A percentile compares a stretch with the other conserved stretches of the same genome.
These are phyloP conservation scores for Tetranychus cinnabarinus DNA, from an alignment of 1,140 invertebrate species.

Conservation along the genomic window DNA sequence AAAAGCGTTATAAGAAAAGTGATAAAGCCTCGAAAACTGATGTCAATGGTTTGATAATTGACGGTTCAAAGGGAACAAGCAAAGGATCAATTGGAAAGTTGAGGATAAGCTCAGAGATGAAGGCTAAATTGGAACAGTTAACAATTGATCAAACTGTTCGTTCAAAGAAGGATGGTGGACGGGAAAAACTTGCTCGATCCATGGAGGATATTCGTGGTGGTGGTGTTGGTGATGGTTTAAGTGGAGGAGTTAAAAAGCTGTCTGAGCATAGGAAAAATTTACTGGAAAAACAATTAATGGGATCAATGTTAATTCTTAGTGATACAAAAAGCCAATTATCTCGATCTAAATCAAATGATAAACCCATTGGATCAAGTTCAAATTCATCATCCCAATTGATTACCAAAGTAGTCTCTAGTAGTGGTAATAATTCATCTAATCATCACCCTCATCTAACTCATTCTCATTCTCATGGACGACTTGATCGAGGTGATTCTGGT, in stretches of 20 bases:
- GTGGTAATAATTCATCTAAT: no score
- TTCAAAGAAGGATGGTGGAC: constrained; percentile 16
- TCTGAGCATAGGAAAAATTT: constrained; percentile 59
- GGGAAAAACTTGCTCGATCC: constrained; percentile 17
- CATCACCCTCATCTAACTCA: neutral
- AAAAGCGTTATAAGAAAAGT: neutral
- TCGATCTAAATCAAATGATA: neutral
- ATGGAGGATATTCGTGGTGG: constrained; percentile 28
- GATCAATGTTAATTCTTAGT: constrained; percentile 8
- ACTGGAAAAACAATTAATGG: constrained; percentile 55
- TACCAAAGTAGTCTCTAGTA: neutral
- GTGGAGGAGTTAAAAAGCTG: constrained; percentile 29
- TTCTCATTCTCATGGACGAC: neutral
- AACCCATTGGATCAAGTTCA: neutral
- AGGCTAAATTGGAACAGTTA: constrained; percentile 62
- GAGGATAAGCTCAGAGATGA: constrained; percentile 73
- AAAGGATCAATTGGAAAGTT: constrained; percentile 71
- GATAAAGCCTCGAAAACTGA: neutral
- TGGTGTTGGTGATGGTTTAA: constrained; percentile 19
- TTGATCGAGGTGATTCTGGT: neutral
- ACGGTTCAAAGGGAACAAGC: constrained; percentile 17
- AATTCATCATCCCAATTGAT: neutral
- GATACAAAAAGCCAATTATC: neutral
- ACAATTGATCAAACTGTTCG: constrained; percentile 40
- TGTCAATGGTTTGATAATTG: neutral